Percentiles rank a stretch among this genome's conserved stretches.
Conservation (phyloP, 53 echinoderm and acorn worm genomes). For the Antedon mediterranea region DNA sequence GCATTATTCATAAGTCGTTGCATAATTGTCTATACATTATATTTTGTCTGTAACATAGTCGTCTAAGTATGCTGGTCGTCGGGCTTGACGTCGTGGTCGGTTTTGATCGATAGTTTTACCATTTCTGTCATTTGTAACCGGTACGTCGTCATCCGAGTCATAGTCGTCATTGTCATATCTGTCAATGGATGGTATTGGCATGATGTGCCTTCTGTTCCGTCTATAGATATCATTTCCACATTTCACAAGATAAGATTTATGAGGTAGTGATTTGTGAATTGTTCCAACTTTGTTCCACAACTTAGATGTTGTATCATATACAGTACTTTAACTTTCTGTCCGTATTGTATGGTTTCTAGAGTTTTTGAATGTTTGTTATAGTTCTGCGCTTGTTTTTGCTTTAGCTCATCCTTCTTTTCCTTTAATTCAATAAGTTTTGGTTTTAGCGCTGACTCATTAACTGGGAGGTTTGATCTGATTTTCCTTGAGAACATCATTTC, state of each 20-base stretch:
- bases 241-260: no score
- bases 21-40: no score
- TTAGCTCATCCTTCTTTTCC: background rate
- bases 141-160: background rate
- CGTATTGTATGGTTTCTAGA: background rate
- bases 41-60: background rate
- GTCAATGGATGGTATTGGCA: no score
- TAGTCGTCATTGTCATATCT: background rate
- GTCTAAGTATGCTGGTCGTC: background rate
- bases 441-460: background rate
- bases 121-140: background rate
- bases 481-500: conserved; percentile 3
- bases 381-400: background rate
- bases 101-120: background rate
- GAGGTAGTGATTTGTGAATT: no score
- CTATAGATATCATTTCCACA: no score
- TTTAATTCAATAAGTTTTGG: background rate
- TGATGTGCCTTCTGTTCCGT: no score
- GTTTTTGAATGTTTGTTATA: background rate
- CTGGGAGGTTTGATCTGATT: conserved; percentile 2
- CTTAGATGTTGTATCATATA: background rate
- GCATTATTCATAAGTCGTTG: no score
- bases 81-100: background rate
- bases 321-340: background rate
- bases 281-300: no score